Percentiles rank a stretch among this genome's conserved stretches.
Conservation (phyloP, 2,888 invertebrate genomes). For the Phragmatobia fuliginosa region DNA sequence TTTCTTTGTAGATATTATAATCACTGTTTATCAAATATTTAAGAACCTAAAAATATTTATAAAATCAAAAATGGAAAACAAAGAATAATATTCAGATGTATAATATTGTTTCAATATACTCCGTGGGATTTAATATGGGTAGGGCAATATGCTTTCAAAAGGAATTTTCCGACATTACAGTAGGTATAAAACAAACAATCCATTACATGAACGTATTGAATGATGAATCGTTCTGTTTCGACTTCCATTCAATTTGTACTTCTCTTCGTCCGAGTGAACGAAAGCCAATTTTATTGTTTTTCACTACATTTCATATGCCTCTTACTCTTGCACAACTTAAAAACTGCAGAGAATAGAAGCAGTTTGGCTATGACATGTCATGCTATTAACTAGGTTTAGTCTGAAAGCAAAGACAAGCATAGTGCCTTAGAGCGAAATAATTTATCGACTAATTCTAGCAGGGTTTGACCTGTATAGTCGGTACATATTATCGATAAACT, state of each 20-base stretch:
- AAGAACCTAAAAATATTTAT: too few species aligned
- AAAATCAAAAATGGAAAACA: too few species aligned
- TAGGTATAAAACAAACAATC: conserved; percentile 8
- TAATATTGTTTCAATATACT: not conserved
- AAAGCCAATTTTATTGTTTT: conserved; percentile 43
- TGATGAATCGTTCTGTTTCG: conserved; percentile 47
- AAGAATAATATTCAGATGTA: not conserved
- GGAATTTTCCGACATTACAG: conserved; percentile 1
- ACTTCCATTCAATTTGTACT: conserved; percentile 41
- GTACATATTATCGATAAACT: conserved; percentile 54
- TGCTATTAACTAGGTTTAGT: conserved; percentile 60
- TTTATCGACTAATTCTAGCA: conserved; percentile 57
- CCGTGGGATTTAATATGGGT: not conserved
- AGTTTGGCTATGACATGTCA: conserved; percentile 61
- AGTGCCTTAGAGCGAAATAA: conserved; percentile 53
- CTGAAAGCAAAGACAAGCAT: conserved; percentile 62
- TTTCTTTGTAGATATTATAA: too few species aligned
- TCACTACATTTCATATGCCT: conserved; percentile 36
- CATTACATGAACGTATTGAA: conserved; percentile 20
- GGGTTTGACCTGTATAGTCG: conserved; percentile 43
- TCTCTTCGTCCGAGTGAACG: conserved; percentile 24
- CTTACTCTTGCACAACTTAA: conserved; percentile 56
- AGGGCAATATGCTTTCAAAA: not conserved
- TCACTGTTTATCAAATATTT: too few species aligned
- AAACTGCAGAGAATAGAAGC: conserved; percentile 59